Conservation (phyloP, 2,888 invertebrate genomes). For the Prosapia bicincta region DNA sequence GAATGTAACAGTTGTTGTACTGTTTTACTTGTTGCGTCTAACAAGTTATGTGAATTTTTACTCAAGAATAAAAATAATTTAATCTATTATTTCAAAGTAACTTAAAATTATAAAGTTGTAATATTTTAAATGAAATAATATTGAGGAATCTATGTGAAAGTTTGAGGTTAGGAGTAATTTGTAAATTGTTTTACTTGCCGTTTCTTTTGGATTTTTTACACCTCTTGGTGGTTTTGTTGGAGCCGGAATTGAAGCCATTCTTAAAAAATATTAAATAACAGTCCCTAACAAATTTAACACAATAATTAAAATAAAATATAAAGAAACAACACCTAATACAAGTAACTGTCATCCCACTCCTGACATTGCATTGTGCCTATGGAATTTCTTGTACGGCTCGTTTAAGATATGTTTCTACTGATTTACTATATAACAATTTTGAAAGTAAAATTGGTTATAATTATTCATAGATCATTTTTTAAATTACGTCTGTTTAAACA, state of each 20-base stretch:
- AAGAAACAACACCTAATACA: background rate
- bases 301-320: background rate
- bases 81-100: too few species aligned
- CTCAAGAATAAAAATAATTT: too few species aligned
- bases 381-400: background rate
- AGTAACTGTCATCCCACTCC: background rate
- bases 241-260: conserved; percentile 47
- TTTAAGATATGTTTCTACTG: too few species aligned
- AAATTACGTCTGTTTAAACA: too few species aligned
- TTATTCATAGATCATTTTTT: too few species aligned
- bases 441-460: too few species aligned
- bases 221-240: conserved; percentile 84
- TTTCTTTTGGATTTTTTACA: conserved; percentile 81
- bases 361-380: background rate
- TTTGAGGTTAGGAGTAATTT: conserved; percentile 3
- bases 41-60: too few species aligned
- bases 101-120: too few species aligned
- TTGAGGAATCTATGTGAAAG: background rate
- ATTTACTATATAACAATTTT: too few species aligned
- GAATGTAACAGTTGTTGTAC: too few species aligned
- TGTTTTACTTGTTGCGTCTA: too few species aligned
- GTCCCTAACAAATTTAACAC: background rate
- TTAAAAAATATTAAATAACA: background rate
- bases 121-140: too few species aligned
- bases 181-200: conserved; percentile 55